Percentiles rank a stretch among this genome's conserved stretches.
These are phyloP conservation scores for Rhinolophus sinicus DNA, from an alignment of 2,113 vertebrate species.

Conservation along the genomic window DNA sequence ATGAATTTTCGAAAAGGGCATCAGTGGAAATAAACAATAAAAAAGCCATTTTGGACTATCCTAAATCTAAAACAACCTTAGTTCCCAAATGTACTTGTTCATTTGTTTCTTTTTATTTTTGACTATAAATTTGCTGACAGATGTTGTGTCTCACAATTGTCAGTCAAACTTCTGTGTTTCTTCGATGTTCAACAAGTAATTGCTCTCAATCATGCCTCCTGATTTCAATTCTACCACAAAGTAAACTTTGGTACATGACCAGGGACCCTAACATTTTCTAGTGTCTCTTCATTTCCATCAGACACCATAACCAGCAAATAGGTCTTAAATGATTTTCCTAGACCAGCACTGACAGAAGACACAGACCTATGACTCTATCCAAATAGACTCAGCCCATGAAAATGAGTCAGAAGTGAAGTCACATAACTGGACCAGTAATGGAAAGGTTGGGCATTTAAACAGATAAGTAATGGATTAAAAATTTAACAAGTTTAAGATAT, in stretches of 20 bases:
- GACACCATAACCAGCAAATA: background rate
- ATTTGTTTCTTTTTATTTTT: background rate
- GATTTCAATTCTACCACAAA: background rate
- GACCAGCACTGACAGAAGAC: background rate
- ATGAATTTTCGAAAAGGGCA: conserved; percentile 1
- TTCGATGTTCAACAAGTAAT: background rate
- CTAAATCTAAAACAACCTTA: background rate
- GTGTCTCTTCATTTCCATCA: background rate
- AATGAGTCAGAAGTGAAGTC: background rate
- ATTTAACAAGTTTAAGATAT: background rate
- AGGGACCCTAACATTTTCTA: background rate
- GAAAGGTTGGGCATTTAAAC: background rate
- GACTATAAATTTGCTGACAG: background rate
- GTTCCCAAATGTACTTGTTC: background rate
- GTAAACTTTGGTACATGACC: background rate
- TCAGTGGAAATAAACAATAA: background rate
- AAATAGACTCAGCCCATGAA: background rate
- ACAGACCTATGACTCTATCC: background rate
- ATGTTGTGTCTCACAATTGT: background rate
- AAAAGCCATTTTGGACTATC: background rate
- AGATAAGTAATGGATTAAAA: background rate
- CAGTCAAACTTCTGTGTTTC: background rate
- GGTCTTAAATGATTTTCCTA: conserved; percentile 13
- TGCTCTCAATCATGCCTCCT: background rate
- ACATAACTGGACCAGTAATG: background rate